Evolutionary conservation across 2,113 vertebrate genomes (phyloP).

Genomic region (Sinocyclocheilus anophthalmus): DNA sequence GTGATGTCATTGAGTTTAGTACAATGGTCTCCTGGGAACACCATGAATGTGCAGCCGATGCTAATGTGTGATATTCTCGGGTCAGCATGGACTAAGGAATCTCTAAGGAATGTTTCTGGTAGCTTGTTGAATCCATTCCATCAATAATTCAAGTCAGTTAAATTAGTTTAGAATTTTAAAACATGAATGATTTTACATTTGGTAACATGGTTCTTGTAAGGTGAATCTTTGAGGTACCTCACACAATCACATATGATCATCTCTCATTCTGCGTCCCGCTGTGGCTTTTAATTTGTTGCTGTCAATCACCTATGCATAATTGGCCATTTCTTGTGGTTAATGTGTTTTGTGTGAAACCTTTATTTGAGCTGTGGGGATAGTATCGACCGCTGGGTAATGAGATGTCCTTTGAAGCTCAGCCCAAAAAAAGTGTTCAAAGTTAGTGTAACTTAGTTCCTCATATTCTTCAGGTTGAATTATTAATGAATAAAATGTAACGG

Average conservation of each 20-base stretch:
- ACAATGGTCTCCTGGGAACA: neutral
- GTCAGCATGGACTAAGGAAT: neutral
- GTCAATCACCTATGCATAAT: slow-evolving; percentile 4
- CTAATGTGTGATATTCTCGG: neutral
- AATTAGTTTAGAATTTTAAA: neutral
- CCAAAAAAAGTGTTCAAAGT: slow-evolving; percentile 26
- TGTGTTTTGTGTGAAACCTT: slow-evolving; percentile 29
- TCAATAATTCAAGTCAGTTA: no score
- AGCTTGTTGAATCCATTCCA: no score
- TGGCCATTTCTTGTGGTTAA: slow-evolving; percentile 22
- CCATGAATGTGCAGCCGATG: neutral
- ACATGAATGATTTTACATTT: neutral
- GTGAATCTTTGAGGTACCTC: neutral
- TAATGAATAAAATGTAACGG: slow-evolving; percentile 9
- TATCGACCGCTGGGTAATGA: slow-evolving; percentile 30
- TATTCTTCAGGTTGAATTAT: slow-evolving; percentile 34
- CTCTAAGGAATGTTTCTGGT: no score
- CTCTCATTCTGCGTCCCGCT: neutral
- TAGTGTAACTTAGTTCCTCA: slow-evolving; percentile 28
- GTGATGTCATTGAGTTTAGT: neutral
- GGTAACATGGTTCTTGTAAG: neutral
- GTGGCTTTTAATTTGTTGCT: slow-evolving; percentile 12
- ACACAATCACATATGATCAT: neutral
- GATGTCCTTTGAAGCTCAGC: slow-evolving; percentile 29
- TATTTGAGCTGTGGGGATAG: slow-evolving; percentile 10